Percentiles rank a stretch among this genome's conserved stretches.
Conservation (phyloP, 1,140 invertebrate species). For the Homarus americanus region DNA sequence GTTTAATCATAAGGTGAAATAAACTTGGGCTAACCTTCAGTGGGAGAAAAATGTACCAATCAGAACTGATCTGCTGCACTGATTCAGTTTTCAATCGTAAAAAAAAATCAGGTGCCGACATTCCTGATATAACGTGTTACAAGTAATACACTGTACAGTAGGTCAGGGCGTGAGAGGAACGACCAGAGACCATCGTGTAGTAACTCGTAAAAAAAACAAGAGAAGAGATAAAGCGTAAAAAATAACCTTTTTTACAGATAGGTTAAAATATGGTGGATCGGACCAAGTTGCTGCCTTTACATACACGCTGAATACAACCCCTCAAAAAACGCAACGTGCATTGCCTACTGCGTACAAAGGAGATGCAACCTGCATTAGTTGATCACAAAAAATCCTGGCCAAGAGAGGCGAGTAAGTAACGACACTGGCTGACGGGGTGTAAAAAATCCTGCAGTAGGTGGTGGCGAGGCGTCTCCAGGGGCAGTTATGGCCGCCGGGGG, state of each 20-base stretch:
- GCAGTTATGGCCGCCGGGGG: conserved; percentile 5
- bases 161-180: no score
- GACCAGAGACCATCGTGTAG: not conserved
- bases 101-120: no score
- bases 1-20: no score
- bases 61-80: no score
- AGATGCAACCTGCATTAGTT: conserved; percentile 46
- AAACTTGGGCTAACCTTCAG: no score
- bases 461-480: conserved; percentile 40
- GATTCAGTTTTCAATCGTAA: no score
- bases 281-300: conserved; percentile 41
- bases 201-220: no score
- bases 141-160: no score
- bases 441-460: conserved; percentile 26
- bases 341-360: conserved; percentile 39
- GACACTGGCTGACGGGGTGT: conserved; percentile 40
- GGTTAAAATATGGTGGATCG: conserved; percentile 26
- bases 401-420: conserved; percentile 53
- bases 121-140: no score
- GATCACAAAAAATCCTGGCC: conserved; percentile 48
- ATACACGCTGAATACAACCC: conserved; percentile 22
- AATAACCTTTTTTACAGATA: conserved; percentile 16
- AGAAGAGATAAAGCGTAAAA: not conserved
- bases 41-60: no score
- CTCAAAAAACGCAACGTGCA: not conserved